Conservation (phyloP, 2,797 vertebrate species). For the Taenioides sp. region DNA sequence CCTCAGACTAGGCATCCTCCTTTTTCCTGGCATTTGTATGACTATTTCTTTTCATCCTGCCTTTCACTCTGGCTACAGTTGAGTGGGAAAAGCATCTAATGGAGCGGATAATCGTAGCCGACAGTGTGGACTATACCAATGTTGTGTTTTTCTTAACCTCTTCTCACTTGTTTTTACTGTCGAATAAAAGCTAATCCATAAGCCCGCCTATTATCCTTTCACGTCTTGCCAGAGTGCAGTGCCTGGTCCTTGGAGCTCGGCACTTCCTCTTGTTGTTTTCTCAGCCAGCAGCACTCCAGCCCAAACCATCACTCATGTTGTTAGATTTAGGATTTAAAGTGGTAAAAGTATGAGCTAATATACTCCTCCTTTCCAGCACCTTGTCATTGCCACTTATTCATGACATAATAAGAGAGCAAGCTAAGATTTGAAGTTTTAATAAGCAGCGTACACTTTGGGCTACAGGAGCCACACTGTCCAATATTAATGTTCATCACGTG, state of each 20-base stretch:
- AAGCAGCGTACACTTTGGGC: not conserved
- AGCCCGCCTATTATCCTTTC: slow-evolving; percentile 20
- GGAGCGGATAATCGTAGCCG: slow-evolving; percentile 2
- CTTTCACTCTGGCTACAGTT: slow-evolving; percentile 9
- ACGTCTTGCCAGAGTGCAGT: slow-evolving; percentile 20
- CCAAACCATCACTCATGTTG: slow-evolving; percentile 40
- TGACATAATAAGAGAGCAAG: slow-evolving; percentile 33
- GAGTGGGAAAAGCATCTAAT: slow-evolving; percentile 24
- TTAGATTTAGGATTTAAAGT: slow-evolving; percentile 33
- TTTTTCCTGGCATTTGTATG: slow-evolving; percentile 23
- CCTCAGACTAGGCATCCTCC: slow-evolving; percentile 48
- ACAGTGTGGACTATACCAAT: slow-evolving; percentile 7
- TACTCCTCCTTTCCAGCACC: slow-evolving; percentile 45
- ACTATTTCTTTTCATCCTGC: slow-evolving; percentile 2
- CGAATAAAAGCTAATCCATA: slow-evolving; percentile 16
- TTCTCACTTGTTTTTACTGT: slow-evolving; percentile 8
- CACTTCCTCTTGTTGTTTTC: slow-evolving; percentile 47
- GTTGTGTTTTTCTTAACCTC: slow-evolving; percentile 10
- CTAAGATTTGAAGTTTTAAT: not conserved
- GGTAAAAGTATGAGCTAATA: slow-evolving; percentile 34
- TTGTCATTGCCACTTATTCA: slow-evolving; percentile 67
- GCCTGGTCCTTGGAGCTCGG: slow-evolving; percentile 37
- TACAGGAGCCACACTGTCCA: not conserved
- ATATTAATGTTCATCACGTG: not conserved
- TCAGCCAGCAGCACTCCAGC: slow-evolving; percentile 31